Evolutionary conservation across 2,888 invertebrate genomes (phyloP).

Genomic region (Nomada ferruginata): DNA sequence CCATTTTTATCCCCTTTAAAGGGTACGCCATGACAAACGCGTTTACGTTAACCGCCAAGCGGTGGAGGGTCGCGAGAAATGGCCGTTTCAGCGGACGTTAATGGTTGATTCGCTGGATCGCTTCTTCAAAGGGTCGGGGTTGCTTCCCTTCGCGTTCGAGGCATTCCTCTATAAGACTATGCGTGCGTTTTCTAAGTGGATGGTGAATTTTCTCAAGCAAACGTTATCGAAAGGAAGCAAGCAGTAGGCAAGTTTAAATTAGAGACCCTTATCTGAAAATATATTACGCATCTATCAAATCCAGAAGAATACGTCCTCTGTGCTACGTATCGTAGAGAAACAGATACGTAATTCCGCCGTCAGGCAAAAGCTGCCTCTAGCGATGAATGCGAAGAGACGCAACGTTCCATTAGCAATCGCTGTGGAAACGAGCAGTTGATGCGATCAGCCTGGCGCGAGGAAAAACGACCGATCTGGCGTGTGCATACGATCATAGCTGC

Average conservation of each 20-base stretch:
- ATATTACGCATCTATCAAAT: too few species aligned
- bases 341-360: constrained; percentile 10
- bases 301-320: too few species aligned
- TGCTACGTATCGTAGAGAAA: not conserved
- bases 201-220: too few species aligned
- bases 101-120: constrained; percentile 53
- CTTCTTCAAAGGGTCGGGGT: not conserved
- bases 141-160: not conserved
- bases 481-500: constrained; percentile 26
- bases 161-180: not conserved
- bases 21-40: constrained; percentile 71
- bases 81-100: constrained; percentile 57
- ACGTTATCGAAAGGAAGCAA: too few species aligned
- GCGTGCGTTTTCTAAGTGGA: too few species aligned
- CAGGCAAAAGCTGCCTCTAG: constrained; percentile 15
- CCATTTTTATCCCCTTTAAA: constrained; percentile 64
- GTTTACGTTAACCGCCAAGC: constrained; percentile 59
- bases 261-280: too few species aligned
- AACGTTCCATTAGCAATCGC: constrained; percentile 86
- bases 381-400: constrained; percentile 60
- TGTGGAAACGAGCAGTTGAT: constrained; percentile 87
- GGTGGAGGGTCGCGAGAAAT: constrained; percentile 62
- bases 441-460: constrained; percentile 84
- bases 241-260: too few species aligned
- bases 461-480: constrained; percentile 62